phyloP scores from a whole-genome alignment of 2,888 invertebrate genomes.

The Mythimna ferrago region DNA sequence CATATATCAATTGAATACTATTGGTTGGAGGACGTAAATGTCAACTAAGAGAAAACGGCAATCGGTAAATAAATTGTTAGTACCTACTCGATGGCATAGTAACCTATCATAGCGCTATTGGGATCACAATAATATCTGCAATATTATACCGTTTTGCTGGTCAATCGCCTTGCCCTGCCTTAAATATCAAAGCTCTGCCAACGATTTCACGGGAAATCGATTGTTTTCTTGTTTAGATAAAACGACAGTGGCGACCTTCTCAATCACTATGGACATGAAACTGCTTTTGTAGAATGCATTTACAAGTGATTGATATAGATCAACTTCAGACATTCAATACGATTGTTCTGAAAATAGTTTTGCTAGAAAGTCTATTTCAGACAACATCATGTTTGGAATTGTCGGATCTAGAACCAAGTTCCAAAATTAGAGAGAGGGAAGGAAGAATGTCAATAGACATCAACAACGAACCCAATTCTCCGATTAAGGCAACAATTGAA shows the following conservation, averaged over 20 bases:
- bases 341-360: slow-evolving; percentile 4
- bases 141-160: slow-evolving; percentile 33
- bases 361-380: background rate
- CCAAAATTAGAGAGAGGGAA: background rate
- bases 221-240: slow-evolving; percentile 26
- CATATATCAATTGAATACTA: slow-evolving; percentile 56
- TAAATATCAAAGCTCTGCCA: slow-evolving; percentile 29
- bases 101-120: slow-evolving; percentile 51
- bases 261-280: slow-evolving; percentile 7
- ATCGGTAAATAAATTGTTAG: slow-evolving; percentile 52
- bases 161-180: slow-evolving; percentile 18
- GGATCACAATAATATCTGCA: slow-evolving; percentile 38
- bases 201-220: slow-evolving; percentile 25
- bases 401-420: background rate
- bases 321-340: slow-evolving; percentile 4
- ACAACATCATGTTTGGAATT: slow-evolving; percentile 1
- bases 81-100: slow-evolving; percentile 35
- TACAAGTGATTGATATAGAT: slow-evolving; percentile 14
- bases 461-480: slow-evolving; percentile 21
- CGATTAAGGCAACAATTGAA: slow-evolving; percentile 52
- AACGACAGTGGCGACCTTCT: slow-evolving; percentile 25
- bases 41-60: slow-evolving; percentile 60
- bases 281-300: slow-evolving; percentile 7
- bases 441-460: background rate
- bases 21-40: slow-evolving; percentile 47